A percentile compares a stretch with the other conserved stretches of the same genome.
Evolutionary conservation across 64 coral and sea anemone species (phyloP).

Genomic region (Montipora capricornis): DNA sequence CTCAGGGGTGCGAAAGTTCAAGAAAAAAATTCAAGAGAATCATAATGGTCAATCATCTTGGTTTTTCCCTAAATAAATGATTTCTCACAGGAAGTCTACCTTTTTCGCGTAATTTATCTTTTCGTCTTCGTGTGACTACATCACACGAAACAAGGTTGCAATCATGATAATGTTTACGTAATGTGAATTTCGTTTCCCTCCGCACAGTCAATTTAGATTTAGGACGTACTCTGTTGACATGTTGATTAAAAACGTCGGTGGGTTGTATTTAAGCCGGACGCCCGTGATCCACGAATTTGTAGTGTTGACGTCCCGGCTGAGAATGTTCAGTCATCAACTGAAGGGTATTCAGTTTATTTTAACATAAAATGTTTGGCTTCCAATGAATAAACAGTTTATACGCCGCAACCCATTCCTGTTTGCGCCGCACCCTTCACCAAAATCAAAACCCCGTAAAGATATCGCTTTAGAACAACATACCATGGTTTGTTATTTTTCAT

Average conservation of each 20-base stretch:
- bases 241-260: neutral
- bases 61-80: too few species aligned
- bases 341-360: constrained; percentile 49
- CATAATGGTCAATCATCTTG: neutral
- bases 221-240: neutral
- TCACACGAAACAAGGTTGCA: neutral
- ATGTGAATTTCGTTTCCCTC: neutral
- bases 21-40: neutral
- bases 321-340: constrained; percentile 34
- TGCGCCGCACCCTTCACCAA: neutral
- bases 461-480: too few species aligned
- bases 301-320: neutral
- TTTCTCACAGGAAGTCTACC: neutral
- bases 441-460: neutral
- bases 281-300: neutral
- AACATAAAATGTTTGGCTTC: constrained; percentile 24
- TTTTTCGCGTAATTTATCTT: neutral
- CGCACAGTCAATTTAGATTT: neutral
- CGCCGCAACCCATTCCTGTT: neutral
- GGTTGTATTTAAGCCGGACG: neutral
- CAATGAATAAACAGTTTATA: constrained; percentile 19
- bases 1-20: too few species aligned
- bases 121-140: neutral
- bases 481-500: too few species aligned
- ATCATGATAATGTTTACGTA: neutral